Percentiles rank a stretch among this genome's conserved stretches.
Evolutionary conservation across 2,888 invertebrate species (phyloP).

Genomic region (Eudemis profundana): DNA sequence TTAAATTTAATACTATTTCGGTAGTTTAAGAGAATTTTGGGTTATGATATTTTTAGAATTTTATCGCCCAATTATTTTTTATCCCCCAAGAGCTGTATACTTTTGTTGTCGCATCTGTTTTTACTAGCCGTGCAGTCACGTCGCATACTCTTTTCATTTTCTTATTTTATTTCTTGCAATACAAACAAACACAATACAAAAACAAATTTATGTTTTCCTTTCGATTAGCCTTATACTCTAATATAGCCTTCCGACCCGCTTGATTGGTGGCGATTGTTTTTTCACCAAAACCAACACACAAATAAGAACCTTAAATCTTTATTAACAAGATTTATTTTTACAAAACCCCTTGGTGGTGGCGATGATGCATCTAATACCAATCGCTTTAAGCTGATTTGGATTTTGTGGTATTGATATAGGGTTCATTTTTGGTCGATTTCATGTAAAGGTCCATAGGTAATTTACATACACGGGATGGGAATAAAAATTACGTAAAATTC

Average conservation of each 20-base stretch:
- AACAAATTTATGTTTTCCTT: conserved; percentile 22
- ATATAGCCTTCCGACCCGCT: conserved; percentile 24
- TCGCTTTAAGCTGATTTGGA: not conserved
- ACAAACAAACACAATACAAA: conserved; percentile 4
- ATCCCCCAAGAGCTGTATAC: too few relatives aligned
- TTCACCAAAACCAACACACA: not conserved
- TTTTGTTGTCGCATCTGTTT: too few relatives aligned
- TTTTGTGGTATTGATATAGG: not conserved
- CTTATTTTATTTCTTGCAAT: too few relatives aligned
- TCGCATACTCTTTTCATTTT: too few relatives aligned
- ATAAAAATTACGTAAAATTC: conserved; percentile 44
- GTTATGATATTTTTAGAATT: too few relatives aligned
- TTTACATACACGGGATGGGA: conserved; percentile 30
- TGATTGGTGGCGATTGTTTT: conserved; percentile 26
- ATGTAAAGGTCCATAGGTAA: conserved; percentile 1
- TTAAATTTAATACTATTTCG: too few relatives aligned
- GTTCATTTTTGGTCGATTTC: not conserved
- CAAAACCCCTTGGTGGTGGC: not conserved
- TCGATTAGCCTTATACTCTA: conserved; percentile 28
- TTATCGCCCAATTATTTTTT: too few relatives aligned
- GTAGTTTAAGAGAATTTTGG: too few relatives aligned
- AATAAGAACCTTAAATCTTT: not conserved
- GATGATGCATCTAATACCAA: not conserved
- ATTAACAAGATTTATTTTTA: not conserved
- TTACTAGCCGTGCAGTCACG: too few relatives aligned